Evolutionary conservation across 2,797 vertebrate genomes (phyloP).

Genomic region (Hydrolagus colliei): DNA sequence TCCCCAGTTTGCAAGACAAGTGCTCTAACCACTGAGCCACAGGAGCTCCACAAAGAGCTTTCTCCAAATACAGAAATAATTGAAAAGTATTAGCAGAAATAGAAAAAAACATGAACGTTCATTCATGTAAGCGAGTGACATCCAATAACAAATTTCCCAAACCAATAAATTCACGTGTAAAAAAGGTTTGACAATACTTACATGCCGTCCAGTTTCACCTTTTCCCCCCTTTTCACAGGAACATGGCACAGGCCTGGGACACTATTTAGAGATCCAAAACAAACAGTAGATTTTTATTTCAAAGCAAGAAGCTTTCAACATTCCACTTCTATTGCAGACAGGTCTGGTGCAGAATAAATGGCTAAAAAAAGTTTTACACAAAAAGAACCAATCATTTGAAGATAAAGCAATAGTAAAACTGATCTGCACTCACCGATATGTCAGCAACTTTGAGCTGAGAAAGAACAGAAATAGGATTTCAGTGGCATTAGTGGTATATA

Average conservation of each 20-base stretch:
- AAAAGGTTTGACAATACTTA: conserved; percentile 54
- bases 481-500: background rate
- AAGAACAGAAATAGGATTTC: conserved; percentile 35
- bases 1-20: too few species aligned
- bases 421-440: conserved; percentile 48
- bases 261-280: conserved; percentile 53
- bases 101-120: too few species aligned
- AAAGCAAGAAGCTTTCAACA: background rate
- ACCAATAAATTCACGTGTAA: background rate
- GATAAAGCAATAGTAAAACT: background rate
- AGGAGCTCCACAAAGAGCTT: too few species aligned
- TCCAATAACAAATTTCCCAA: background rate
- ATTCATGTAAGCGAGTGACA: background rate
- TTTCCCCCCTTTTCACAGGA: conserved; percentile 68
- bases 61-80: too few species aligned
- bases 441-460: conserved; percentile 48
- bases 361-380: background rate
- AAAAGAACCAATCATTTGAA: background rate
- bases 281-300: conserved; percentile 38
- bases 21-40: too few species aligned
- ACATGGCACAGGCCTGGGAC: conserved; percentile 56
- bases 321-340: background rate
- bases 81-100: too few species aligned
- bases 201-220: conserved; percentile 62
- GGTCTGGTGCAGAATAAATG: background rate